Conservation (phyloP, 2,888 invertebrate species). For the Thymelicus acteon region DNA sequence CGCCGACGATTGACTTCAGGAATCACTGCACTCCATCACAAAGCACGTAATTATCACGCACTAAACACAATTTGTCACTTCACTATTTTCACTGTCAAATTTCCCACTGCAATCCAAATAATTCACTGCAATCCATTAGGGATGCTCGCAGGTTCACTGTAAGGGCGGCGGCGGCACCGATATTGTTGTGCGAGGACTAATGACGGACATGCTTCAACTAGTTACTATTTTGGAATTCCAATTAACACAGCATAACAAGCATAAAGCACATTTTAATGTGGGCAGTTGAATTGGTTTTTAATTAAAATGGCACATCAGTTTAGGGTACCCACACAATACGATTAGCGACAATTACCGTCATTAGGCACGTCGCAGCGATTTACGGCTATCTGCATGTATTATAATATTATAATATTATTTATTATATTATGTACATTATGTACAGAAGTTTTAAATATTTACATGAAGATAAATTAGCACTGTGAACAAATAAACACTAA, state of each 20-base stretch:
- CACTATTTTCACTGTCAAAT: constrained; percentile 65
- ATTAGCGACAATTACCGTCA: constrained; percentile 50
- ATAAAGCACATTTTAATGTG: constrained; percentile 46
- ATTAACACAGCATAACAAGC: constrained; percentile 55
- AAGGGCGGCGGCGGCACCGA: constrained; percentile 74
- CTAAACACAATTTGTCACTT: constrained; percentile 73
- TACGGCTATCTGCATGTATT: constrained; percentile 41
- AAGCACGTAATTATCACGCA: constrained; percentile 56
- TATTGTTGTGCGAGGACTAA: constrained; percentile 60
- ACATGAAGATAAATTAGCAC: not conserved
- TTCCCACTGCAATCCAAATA: constrained; percentile 82
- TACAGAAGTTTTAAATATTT: not conserved
- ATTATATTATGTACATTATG: not conserved
- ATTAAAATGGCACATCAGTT: constrained; percentile 24
- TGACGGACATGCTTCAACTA: constrained; percentile 56
- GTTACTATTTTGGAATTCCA: constrained; percentile 46
- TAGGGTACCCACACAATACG: constrained; percentile 39
- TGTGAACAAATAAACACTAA: not conserved
- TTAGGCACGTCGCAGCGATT: constrained; percentile 46
- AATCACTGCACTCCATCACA: constrained; percentile 69
- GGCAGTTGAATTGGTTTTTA: constrained; percentile 17
- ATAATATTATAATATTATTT: constrained; percentile 10
- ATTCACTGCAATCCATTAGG: constrained; percentile 80
- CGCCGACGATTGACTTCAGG: constrained; percentile 42
- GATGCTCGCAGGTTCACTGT: constrained; percentile 56